These are phyloP conservation scores for Podabrus alpinus DNA, from an alignment of 2,888 invertebrate genomes.

Conservation along the genomic window DNA sequence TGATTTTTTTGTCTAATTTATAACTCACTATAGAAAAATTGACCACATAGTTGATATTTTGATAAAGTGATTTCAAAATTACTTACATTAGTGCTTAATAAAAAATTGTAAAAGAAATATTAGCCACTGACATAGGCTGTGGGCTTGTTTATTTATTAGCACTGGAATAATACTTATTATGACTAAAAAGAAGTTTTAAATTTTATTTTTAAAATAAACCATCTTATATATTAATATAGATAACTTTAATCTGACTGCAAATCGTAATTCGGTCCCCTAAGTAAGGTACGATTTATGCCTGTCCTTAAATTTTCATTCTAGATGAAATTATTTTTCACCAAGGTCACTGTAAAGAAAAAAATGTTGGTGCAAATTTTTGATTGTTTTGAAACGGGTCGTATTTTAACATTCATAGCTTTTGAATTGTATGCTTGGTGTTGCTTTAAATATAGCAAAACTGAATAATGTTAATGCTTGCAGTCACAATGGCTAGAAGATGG, in stretches of 20 bases:
- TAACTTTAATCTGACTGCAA: background rate
- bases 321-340: background rate
- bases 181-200: background rate
- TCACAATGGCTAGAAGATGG: constrained; percentile 66
- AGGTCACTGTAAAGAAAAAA: background rate
- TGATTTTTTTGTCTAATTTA: background rate
- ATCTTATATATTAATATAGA: background rate
- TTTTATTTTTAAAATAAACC: background rate
- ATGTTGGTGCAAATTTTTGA: background rate
- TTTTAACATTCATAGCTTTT: background rate
- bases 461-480: constrained; percentile 53
- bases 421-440: background rate
- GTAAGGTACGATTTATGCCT: background rate
- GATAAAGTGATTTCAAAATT: background rate
- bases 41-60: background rate
- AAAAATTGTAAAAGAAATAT: background rate
- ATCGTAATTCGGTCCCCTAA: background rate
- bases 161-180: background rate
- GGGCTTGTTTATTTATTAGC: background rate
- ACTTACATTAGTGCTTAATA: background rate
- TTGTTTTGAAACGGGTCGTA: background rate
- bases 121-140: background rate
- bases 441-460: background rate
- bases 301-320: background rate
- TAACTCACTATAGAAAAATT: background rate